These are phyloP conservation scores for Coenonympha glycerion DNA, from an alignment of 2,888 invertebrate genomes.

Conservation along the genomic window DNA sequence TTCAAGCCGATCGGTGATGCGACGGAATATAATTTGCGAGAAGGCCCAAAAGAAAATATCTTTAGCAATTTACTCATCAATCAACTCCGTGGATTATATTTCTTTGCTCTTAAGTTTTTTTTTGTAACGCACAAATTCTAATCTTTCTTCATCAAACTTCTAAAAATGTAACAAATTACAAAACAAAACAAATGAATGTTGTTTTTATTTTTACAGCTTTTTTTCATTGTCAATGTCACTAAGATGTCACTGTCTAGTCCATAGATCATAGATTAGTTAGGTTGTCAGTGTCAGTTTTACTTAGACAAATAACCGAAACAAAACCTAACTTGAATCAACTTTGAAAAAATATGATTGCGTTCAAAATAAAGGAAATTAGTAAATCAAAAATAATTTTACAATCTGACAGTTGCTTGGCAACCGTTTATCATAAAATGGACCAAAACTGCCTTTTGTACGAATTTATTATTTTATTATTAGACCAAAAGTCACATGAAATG, in stretches of 20 bases:
- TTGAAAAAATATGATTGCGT: background rate
- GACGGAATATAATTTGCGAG: conserved; percentile 35
- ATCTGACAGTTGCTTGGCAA: conserved; percentile 49
- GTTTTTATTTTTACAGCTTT: no score
- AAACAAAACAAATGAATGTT: no score
- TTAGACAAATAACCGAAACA: background rate
- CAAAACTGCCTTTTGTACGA: conserved; percentile 62
- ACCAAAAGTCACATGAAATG: conserved; percentile 41
- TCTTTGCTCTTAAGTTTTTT: background rate
- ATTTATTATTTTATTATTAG: conserved; percentile 59
- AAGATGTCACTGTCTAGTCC: no score
- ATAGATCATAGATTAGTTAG: no score
- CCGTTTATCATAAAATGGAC: conserved; percentile 48
- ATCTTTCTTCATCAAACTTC: background rate
- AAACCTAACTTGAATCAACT: background rate
- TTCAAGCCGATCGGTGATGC: conserved; percentile 32
- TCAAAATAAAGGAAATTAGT: background rate
- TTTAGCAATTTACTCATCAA: conserved; percentile 34
- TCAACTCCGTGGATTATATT: background rate
- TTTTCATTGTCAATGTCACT: no score
- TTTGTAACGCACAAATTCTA: background rate
- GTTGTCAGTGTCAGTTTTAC: no score
- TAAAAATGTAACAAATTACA: no score
- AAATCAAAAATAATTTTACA: background rate
- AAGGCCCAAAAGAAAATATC: conserved; percentile 28